Conservation (phyloP, 2,888 invertebrate genomes). For the Troides aeacus region DNA sequence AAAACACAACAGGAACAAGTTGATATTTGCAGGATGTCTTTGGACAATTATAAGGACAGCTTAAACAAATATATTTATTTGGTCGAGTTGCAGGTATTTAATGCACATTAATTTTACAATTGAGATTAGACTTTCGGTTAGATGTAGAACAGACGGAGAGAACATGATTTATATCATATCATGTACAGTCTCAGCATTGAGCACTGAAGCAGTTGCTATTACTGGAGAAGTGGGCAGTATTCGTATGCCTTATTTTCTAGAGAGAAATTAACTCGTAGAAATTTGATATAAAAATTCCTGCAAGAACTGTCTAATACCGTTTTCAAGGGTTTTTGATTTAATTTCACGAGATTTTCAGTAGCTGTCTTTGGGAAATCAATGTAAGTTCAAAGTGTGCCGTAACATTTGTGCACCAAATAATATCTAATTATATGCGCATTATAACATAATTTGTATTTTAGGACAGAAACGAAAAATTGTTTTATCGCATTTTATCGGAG, state of each 20-base stretch:
- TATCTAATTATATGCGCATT: not conserved
- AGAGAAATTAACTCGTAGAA: too few species aligned
- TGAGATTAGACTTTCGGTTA: too few species aligned
- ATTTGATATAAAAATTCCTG: too few species aligned
- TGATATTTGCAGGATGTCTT: slow-evolving; percentile 92
- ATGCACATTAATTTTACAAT: not conserved
- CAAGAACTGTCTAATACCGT: too few species aligned
- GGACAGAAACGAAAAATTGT: slow-evolving; percentile 97
- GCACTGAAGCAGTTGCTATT: too few species aligned
- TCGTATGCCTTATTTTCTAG: too few species aligned
- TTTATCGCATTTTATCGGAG: slow-evolving; percentile 94
- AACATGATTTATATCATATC: too few species aligned
- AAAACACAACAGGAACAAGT: slow-evolving; percentile 96
- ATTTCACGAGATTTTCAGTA: too few species aligned
- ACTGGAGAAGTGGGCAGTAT: too few species aligned
- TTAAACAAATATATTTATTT: slow-evolving; percentile 97
- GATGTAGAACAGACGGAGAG: too few species aligned
- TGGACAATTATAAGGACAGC: slow-evolving; percentile 93
- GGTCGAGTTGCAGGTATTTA: slow-evolving; percentile 86
- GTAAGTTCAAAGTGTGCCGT: not conserved
- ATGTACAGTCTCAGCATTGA: too few species aligned
- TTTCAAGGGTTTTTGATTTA: too few species aligned
- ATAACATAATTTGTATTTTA: slow-evolving; percentile 52
- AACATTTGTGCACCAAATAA: not conserved
- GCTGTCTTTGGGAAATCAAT: not conserved